phyloP scores from a whole-genome alignment of 2,113 vertebrate genomes.

The Polypterus senegalus region DNA sequence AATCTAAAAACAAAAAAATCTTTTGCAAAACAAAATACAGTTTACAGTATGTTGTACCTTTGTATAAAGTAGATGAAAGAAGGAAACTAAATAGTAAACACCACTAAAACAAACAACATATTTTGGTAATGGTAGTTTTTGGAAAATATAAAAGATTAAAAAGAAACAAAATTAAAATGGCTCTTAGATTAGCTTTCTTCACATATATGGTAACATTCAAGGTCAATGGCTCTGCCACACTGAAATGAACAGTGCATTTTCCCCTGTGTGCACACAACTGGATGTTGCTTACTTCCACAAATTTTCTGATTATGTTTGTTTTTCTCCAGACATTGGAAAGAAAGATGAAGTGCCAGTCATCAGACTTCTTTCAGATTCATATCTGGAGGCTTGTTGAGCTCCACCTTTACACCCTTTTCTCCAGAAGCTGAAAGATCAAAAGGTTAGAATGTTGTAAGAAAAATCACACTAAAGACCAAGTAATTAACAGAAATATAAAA shows the following conservation, averaged over 20 bases:
- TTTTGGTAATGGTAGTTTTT: conserved; percentile 4
- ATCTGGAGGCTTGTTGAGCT: conserved; percentile 80
- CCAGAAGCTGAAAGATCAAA: conserved; percentile 44
- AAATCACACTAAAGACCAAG: not conserved
- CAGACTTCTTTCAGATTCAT: conserved; percentile 57
- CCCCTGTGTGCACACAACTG: conserved; percentile 14
- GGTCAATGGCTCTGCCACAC: conserved; percentile 21
- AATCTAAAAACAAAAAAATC: not conserved
- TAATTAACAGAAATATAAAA: conserved; percentile 10
- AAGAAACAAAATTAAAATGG: not conserved
- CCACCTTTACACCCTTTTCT: conserved; percentile 87
- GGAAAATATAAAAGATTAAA: not conserved
- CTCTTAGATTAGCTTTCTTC: conserved; percentile 17
- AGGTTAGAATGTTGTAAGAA: conserved; percentile 3
- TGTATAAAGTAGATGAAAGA: conserved; percentile 4
- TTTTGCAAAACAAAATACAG: not conserved
- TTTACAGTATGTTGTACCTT: conserved; percentile 47
- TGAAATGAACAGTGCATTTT: not conserved
- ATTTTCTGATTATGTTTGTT: conserved; percentile 1
- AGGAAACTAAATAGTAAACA: not conserved
- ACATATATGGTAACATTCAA: conserved; percentile 36
- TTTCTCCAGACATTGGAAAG: conserved; percentile 2
- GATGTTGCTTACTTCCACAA: conserved; percentile 11
- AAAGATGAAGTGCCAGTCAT: conserved; percentile 24
- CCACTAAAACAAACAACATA: conserved; percentile 13